phyloP scores from a whole-genome alignment of 1,140 invertebrate genomes.

The Aphelenchoides avenae region DNA sequence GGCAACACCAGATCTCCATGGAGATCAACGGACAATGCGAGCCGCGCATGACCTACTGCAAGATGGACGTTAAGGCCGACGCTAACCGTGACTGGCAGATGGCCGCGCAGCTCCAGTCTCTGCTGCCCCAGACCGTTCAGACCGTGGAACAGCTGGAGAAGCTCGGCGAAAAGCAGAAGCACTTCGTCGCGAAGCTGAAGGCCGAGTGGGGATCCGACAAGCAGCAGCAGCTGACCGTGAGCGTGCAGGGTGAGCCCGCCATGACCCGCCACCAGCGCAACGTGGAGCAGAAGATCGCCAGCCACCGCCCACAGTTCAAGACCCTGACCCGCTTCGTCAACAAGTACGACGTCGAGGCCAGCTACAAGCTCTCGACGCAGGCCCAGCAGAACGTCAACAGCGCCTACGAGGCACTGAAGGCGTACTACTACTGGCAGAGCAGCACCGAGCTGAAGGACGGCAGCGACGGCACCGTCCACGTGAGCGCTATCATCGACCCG shows the following conservation, averaged over 20 bases:
- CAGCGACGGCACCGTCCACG: conserved; percentile 2
- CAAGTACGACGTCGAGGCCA: conserved; percentile 36
- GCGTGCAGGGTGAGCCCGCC: conserved; percentile 26
- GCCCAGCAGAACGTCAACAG: conserved; percentile 20
- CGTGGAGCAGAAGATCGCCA: conserved; percentile 14
- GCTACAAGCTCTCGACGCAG: conserved; percentile 25
- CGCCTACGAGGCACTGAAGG: conserved; percentile 25
- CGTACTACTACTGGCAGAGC: conserved; percentile 34
- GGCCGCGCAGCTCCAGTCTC: conserved; percentile 17
- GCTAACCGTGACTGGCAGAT: conserved; percentile 18
- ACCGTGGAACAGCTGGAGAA: conserved; percentile 11
- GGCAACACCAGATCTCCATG: conserved; percentile 10
- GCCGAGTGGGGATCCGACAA: conserved; percentile 32
- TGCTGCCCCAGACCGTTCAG: conserved; percentile 15
- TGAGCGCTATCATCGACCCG: conserved; percentile 39
- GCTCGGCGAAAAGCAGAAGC: conserved; percentile 14
- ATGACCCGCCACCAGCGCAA: conserved; percentile 9
- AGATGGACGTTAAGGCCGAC: conserved; percentile 15
- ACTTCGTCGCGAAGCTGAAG: conserved; percentile 16
- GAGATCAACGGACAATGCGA: conserved; percentile 31
- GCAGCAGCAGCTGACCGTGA: conserved; percentile 32
- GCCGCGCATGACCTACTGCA: conserved; percentile 21
- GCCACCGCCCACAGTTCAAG: conserved; percentile 18
- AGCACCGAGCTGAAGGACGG: conserved; percentile 13
- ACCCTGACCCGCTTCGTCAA: conserved; percentile 23